These are phyloP conservation scores for Mythimna loreyi DNA, from an alignment of 2,888 invertebrate genomes.

Conservation along the genomic window DNA sequence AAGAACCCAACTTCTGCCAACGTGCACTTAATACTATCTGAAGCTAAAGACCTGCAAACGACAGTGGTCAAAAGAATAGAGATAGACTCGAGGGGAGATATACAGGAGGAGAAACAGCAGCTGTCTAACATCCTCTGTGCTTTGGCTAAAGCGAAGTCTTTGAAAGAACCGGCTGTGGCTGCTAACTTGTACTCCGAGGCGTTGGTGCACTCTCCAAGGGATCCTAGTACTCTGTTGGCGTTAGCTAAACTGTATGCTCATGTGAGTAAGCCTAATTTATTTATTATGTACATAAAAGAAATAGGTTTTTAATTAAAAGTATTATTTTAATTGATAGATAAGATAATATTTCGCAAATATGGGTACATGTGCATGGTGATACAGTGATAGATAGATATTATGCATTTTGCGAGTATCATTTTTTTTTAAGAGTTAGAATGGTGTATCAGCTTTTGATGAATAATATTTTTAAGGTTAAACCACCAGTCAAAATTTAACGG, in stretches of 20 bases:
- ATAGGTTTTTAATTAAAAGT: too few species aligned
- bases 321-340: too few species aligned
- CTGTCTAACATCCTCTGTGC: slow-evolving; percentile 81
- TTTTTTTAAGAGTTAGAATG: too few species aligned
- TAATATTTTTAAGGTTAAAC: too few species aligned
- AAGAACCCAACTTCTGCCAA: slow-evolving; percentile 84
- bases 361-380: too few species aligned
- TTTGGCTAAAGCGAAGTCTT: slow-evolving; percentile 82
- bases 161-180: slow-evolving; percentile 90
- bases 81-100: slow-evolving; percentile 90
- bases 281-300: too few species aligned
- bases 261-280: slow-evolving; percentile 80
- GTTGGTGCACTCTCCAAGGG: slow-evolving; percentile 94
- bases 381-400: too few species aligned
- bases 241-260: slow-evolving; percentile 95
- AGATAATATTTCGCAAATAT: too few species aligned
- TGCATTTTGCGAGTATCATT: too few species aligned
- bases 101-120: slow-evolving; percentile 82
- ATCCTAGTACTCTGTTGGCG: slow-evolving; percentile 93
- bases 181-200: slow-evolving; percentile 97
- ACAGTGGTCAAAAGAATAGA: slow-evolving; percentile 94
- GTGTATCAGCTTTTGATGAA: too few species aligned
- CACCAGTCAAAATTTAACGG: too few species aligned
- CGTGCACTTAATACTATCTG: slow-evolving; percentile 92
- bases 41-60: slow-evolving; percentile 94